Conservation (phyloP, 2,888 invertebrate genomes). For the Acholoe squamosa region DNA sequence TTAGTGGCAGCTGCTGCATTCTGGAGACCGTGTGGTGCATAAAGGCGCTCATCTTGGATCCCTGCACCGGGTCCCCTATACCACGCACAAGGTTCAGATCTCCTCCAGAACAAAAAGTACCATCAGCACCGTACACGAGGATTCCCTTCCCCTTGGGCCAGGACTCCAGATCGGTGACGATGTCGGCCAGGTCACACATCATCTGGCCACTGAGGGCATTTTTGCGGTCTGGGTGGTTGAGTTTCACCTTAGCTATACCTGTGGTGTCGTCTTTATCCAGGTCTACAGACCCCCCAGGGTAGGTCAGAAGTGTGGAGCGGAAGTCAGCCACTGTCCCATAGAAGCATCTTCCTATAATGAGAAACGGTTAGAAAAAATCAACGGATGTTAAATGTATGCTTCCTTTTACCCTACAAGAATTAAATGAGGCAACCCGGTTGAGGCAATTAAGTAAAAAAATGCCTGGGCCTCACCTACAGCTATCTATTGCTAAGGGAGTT, state of each 20-base stretch:
- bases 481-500: no score
- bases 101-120: slow-evolving; percentile 85
- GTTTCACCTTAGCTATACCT: slow-evolving; percentile 84
- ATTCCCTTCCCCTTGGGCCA: slow-evolving; percentile 84
- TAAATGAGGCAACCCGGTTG: no score
- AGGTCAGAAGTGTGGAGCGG: slow-evolving; percentile 48
- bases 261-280: slow-evolving; percentile 80
- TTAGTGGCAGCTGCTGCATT: slow-evolving; percentile 84
- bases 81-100: slow-evolving; percentile 80
- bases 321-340: background rate
- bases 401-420: no score
- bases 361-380: background rate
- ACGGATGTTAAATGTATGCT: no score
- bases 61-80: slow-evolving; percentile 79
- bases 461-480: no score
- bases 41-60: slow-evolving; percentile 83
- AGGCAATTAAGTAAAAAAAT: no score
- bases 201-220: slow-evolving; percentile 85
- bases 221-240: slow-evolving; percentile 83
- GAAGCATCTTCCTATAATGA: background rate
- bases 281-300: slow-evolving; percentile 68
- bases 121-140: slow-evolving; percentile 83
- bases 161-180: slow-evolving; percentile 82
- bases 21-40: slow-evolving; percentile 84
- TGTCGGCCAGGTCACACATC: slow-evolving; percentile 85